Evolutionary conservation across 2,888 invertebrate species (phyloP), one percentile per base, ranked within the genome.

Genomic region (Sicus ferrugineus): DNA sequence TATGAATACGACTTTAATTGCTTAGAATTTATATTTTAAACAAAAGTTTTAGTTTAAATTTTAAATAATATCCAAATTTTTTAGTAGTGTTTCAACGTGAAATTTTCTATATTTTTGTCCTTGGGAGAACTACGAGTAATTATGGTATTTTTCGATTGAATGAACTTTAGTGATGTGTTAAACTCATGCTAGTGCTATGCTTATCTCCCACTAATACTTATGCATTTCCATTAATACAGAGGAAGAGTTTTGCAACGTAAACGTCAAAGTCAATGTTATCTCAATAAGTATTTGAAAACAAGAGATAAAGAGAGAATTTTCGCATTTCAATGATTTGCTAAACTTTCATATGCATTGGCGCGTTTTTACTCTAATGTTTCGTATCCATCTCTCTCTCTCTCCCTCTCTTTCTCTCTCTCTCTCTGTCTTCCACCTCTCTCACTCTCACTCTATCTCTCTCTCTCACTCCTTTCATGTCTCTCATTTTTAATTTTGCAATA

Each of bases 211-310:
- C n/a, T n/a, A n/a, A n/a, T n/a, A n/a, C n/a, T n/a, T n/a, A n/a
- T n/a, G n/a, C 23, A 38, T 21, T 7, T 34, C 21, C 7, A 21
- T 9, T 19, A 59, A 30, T 23, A 46, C 19, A 16, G 46, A 62
- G 62, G 4, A 19, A n/a, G 11, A n/a, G 5, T 16, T 42, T 16
- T n/a, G 14, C 11, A 42, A 42, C 42, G n/a, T n/a, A n/a, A 28
- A 14, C 61, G 66, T 50, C 67, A 67, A 56, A 59, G 59, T 67
- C 67, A 67, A 67, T 67, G 67, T 67, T 67, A 67, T 67, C 48
- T 54, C n/a, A n/a, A n/a, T n/a, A 42, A 56, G 28, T 7, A 26
- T 9, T 52, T n/a, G 11, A 16, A 63, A 50, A 50, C 38, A 19
- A 61, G 21, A 19, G 31, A 61, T 21, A 61, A 61, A 26, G 19